Conservation (phyloP, 2,113 vertebrate genomes). For the Bagarius yarrelli region DNA sequence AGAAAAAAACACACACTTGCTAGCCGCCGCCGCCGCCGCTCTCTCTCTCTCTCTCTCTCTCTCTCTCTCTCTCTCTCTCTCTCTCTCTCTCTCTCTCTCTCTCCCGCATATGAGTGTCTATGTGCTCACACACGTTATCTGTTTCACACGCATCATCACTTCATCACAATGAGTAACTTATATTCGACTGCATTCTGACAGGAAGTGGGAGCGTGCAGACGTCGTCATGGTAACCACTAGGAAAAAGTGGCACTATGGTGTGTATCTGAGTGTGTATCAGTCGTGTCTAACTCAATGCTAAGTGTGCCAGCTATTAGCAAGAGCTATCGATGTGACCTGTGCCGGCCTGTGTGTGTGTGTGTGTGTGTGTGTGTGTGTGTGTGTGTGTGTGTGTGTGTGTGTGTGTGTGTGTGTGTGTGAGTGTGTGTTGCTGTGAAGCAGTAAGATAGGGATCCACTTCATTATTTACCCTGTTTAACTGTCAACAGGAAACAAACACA, state of each 20-base stretch:
- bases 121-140: background rate
- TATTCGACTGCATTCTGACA: background rate
- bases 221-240: conserved; percentile 43
- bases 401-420: conserved; percentile 23
- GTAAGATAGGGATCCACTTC: conserved; percentile 51
- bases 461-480: conserved; percentile 53
- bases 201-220: background rate
- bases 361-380: conserved; percentile 21
- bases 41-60: too few relatives aligned
- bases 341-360: background rate
- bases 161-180: background rate
- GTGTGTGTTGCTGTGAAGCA: conserved; percentile 43
- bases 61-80: too few relatives aligned
- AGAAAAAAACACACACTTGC: background rate
- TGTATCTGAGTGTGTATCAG: conserved; percentile 11
- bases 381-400: conserved; percentile 18
- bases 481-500: conserved; percentile 43
- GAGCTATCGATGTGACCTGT: conserved; percentile 63
- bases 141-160: background rate
- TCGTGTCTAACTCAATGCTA: conserved; percentile 33
- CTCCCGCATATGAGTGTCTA: too few relatives aligned
- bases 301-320: conserved; percentile 60
- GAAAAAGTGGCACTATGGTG: background rate
- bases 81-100: background rate
- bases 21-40: too few relatives aligned